Evolutionary conservation across 2,113 vertebrate species (phyloP).

Genomic region (Nibea albiflora): DNA sequence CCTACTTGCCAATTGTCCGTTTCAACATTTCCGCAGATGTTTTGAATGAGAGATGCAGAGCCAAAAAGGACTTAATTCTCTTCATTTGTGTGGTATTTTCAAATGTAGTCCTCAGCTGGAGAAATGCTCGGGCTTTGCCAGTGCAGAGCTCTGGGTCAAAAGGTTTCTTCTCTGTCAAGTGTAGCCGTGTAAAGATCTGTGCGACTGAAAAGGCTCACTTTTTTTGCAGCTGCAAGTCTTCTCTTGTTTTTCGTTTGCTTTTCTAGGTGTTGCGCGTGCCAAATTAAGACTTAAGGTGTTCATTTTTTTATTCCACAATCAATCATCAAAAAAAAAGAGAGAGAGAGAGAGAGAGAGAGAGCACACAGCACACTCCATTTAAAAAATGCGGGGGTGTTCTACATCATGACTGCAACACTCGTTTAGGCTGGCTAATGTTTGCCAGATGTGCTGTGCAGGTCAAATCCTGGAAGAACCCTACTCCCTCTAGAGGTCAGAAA

Average conservation of each 20-base stretch:
- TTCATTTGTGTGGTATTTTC: conserved; percentile 72
- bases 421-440: conserved; percentile 77
- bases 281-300: conserved; percentile 71
- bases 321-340: conserved; percentile 58
- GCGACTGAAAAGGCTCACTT: conserved; percentile 41
- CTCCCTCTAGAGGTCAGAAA: conserved; percentile 71
- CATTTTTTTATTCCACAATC: conserved; percentile 70
- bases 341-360: conserved; percentile 8
- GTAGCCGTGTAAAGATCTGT: conserved; percentile 47
- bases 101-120: conserved; percentile 55
- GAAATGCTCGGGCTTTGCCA: conserved; percentile 65
- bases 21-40: conserved; percentile 66
- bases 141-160: conserved; percentile 59
- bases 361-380: conserved; percentile 50
- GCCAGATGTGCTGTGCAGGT: conserved; percentile 80
- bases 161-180: conserved; percentile 63
- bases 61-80: conserved; percentile 54
- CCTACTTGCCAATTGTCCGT: conserved; percentile 16
- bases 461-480: conserved; percentile 47
- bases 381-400: conserved; percentile 78
- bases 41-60: conserved; percentile 55
- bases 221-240: conserved; percentile 54
- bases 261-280: conserved; percentile 54
- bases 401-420: conserved; percentile 75
- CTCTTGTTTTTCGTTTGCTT: conserved; percentile 67